Evolutionary conservation across 2,797 vertebrate species (phyloP).

Genomic region (Pelochelys cantorii): DNA sequence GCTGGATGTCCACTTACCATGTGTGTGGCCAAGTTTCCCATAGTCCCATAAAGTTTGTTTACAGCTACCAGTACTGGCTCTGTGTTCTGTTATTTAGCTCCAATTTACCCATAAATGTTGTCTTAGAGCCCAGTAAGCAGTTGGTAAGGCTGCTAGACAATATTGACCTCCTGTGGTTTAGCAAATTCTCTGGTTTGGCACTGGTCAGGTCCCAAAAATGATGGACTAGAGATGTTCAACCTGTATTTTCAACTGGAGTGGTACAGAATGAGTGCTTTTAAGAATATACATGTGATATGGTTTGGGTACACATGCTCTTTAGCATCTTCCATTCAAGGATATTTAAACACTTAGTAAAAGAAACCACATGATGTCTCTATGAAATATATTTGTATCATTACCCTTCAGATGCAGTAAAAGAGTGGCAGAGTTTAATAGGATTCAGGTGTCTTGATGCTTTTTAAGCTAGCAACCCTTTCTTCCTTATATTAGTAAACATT

Average conservation of each 20-base stretch:
- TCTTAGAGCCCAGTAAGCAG: too few relatives aligned
- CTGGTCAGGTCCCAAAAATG: too few relatives aligned
- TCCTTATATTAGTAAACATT: neutral
- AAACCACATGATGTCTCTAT: neutral
- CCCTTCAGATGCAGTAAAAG: neutral
- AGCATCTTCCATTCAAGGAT: neutral
- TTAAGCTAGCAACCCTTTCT: neutral
- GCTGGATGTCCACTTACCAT: too few relatives aligned
- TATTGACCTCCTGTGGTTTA: too few relatives aligned
- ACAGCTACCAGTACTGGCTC: too few relatives aligned
- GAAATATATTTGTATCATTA: neutral
- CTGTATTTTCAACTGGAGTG: neutral
- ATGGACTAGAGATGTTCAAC: too few relatives aligned
- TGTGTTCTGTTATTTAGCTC: too few relatives aligned
- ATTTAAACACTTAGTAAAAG: neutral
- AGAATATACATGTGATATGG: neutral
- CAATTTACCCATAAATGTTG: too few relatives aligned
- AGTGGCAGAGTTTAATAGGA: neutral
- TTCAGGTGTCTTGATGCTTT: neutral
- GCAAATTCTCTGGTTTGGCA: too few relatives aligned
- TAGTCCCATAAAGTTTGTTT: too few relatives aligned
- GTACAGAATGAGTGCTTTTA: neutral
- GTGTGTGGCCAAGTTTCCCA: too few relatives aligned
- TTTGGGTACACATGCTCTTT: neutral
- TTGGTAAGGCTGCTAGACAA: too few relatives aligned